A percentile compares a stretch with the other conserved stretches of the same genome.
Evolutionary conservation across 2,797 vertebrate species (phyloP).

Genomic region (Pempheris klunzingeri): DNA sequence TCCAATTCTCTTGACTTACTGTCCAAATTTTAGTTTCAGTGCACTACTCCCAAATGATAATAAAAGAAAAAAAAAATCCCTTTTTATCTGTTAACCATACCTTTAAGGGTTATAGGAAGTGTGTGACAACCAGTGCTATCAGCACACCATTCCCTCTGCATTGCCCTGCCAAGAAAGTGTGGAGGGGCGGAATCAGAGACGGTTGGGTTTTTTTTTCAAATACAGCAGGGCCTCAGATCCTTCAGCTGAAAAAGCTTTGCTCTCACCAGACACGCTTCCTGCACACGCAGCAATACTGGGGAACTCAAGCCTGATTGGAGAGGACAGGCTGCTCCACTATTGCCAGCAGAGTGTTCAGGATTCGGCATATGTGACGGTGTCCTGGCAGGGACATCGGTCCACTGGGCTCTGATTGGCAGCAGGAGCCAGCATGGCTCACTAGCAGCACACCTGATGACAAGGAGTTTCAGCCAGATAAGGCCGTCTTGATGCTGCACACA

Average conservation of each 20-base stretch:
- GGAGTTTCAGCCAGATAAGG: conserved; percentile 66
- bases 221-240: conserved; percentile 56
- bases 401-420: conserved; percentile 72
- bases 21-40: not conserved
- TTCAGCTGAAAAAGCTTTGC: conserved; percentile 66
- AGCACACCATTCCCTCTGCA: conserved; percentile 9
- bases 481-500: conserved; percentile 50
- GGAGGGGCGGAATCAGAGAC: conserved; percentile 64
- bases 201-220: conserved; percentile 38
- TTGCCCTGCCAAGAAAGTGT: conserved; percentile 55
- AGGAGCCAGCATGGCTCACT: conserved; percentile 48
- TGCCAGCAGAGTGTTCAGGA: conserved; percentile 67
- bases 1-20: not conserved
- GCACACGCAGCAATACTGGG: conserved; percentile 71
- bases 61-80: not conserved
- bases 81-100: not conserved
- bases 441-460: conserved; percentile 69
- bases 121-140: conserved; percentile 1
- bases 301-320: conserved; percentile 77
- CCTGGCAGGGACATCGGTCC: conserved; percentile 68
- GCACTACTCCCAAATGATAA: not conserved
- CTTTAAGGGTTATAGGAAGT: conserved; percentile 1
- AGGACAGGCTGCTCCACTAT: conserved; percentile 65
- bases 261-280: conserved; percentile 71
- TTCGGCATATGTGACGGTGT: conserved; percentile 40